Base-by-base conservation (phyloP, 2,888 invertebrate genomes). In the Alsophila aescularia region DNA sequence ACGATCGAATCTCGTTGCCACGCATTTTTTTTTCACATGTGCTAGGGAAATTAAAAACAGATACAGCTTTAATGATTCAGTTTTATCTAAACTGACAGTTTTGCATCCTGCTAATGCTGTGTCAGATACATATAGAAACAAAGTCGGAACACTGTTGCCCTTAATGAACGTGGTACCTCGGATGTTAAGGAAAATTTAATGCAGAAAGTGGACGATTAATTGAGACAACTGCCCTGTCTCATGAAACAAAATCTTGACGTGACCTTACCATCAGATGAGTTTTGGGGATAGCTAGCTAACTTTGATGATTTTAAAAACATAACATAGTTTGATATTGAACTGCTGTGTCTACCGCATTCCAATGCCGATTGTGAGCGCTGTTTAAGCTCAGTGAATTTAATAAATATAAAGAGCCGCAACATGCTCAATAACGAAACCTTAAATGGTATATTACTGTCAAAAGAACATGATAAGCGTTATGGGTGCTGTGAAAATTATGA, bases 101-200 rank as follows among this genome's bases (percentile, higher is more conserved):
- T 8, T 39, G 2, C 39, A 39, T 39, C 21, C 39, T 12, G 9
- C 24, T 9, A 21, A 39, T 8, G 39, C 39, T 12, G 12, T 39
- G 39, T 39, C 39, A 39, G 39, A 39, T 8, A 2, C 21, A 9
- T 21, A 39, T 13, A 39, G 21, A 39, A 39, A 39, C 21, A 21
- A 39, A 39, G 21, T 39, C 3, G 9, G 21, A 2, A 39, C 39
- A 21, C 21, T 39, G 39, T 39, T 39, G 9, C 39, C 39, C 12
- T 9, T 39, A 39, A 39, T 39, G 39, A 39, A 39, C 10, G 9
- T 39, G 3, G 39, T 39, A 21, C 39, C 39, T 39, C 39, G 39
- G 39, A 39, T 39, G 39, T 39, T 8, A 12, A 9, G n/a, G 39
- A 8, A 8, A 13, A 39, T 8, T 14, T 21, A n/a, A 21, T n/a